phyloP scores from a whole-genome alignment of 2,797 vertebrate genomes.

The Gila robusta region DNA sequence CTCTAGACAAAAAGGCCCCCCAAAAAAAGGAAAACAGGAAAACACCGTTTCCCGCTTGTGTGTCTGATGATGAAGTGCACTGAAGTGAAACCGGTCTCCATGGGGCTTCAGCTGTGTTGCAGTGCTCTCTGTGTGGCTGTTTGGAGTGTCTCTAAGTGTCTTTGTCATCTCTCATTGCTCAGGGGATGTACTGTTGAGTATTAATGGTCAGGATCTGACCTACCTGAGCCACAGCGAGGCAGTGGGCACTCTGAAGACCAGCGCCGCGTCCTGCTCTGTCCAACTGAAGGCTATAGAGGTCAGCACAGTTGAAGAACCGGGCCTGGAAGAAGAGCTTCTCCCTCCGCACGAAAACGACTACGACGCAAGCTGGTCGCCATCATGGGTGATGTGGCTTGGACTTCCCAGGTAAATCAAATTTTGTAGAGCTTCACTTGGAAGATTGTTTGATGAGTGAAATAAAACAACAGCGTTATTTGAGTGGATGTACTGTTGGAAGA shows the following conservation, averaged over 20 bases:
- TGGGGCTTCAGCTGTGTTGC: conserved; percentile 3
- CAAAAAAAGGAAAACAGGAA: background rate
- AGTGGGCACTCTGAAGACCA: conserved; percentile 95
- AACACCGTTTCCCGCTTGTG: background rate
- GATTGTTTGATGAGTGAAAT: conserved; percentile 12
- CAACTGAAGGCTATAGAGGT: conserved; percentile 92
- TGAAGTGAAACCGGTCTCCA: conserved; percentile 11
- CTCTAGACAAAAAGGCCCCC: background rate
- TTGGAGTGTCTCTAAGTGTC: conserved; percentile 27
- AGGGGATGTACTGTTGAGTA: conserved; percentile 96
- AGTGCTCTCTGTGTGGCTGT: conserved; percentile 10
- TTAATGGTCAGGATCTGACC: conserved; percentile 95
- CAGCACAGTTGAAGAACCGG: conserved; percentile 86
- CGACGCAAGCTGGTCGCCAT: conserved; percentile 96
- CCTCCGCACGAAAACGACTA: conserved; percentile 92
- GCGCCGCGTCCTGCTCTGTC: conserved; percentile 89
- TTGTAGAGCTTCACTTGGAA: background rate
- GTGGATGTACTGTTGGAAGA: conserved; percentile 34
- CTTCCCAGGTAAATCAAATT: conserved; percentile 87
- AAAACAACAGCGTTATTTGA: conserved; percentile 20
- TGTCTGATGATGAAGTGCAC: conserved; percentile 27
- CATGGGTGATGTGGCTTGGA: conserved; percentile 98
- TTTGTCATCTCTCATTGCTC: conserved; percentile 27
- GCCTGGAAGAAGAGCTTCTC: conserved; percentile 84
- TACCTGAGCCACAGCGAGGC: conserved; percentile 96